Percentiles rank a stretch among this genome's conserved stretches.
phyloP scores from a whole-genome alignment of 2,797 vertebrate species.

The Sparidentex hasta region DNA sequence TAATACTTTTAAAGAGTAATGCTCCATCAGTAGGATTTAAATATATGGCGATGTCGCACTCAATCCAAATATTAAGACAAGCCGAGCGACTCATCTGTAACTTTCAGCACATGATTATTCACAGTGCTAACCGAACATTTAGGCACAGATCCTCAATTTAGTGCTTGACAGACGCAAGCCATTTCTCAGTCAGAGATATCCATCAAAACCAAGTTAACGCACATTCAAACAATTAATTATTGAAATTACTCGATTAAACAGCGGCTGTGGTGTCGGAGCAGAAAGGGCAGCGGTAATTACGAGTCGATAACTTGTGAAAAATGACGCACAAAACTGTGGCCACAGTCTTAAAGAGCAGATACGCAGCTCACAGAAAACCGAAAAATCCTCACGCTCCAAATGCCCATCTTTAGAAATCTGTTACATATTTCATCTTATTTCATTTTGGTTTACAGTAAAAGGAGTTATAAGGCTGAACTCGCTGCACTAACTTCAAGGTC shows the following conservation, averaged over 20 bases:
- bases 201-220: slow-evolving; percentile 64
- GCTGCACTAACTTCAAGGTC: slow-evolving; percentile 44
- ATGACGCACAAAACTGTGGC: slow-evolving; percentile 24
- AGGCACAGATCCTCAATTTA: slow-evolving; percentile 55
- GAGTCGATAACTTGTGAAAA: slow-evolving; percentile 61
- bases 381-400: not conserved
- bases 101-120: slow-evolving; percentile 55
- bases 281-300: slow-evolving; percentile 72
- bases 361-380: not conserved
- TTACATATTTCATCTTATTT: not conserved
- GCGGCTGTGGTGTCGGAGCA: slow-evolving; percentile 56
- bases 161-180: slow-evolving; percentile 57
- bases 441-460: slow-evolving; percentile 40
- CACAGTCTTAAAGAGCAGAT: slow-evolving; percentile 8
- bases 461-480: slow-evolving; percentile 21
- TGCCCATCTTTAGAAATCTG: not conserved
- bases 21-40: slow-evolving; percentile 57
- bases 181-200: slow-evolving; percentile 64
- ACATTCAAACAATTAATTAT: slow-evolving; percentile 68
- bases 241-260: slow-evolving; percentile 69
- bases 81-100: slow-evolving; percentile 63
- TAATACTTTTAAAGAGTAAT: slow-evolving; percentile 53
- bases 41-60: slow-evolving; percentile 40
- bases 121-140: slow-evolving; percentile 45
- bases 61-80: slow-evolving; percentile 61